Percentiles rank a stretch among this genome's conserved stretches.
Conservation (phyloP, 2,888 invertebrate species). For the Alsophila aescularia region DNA sequence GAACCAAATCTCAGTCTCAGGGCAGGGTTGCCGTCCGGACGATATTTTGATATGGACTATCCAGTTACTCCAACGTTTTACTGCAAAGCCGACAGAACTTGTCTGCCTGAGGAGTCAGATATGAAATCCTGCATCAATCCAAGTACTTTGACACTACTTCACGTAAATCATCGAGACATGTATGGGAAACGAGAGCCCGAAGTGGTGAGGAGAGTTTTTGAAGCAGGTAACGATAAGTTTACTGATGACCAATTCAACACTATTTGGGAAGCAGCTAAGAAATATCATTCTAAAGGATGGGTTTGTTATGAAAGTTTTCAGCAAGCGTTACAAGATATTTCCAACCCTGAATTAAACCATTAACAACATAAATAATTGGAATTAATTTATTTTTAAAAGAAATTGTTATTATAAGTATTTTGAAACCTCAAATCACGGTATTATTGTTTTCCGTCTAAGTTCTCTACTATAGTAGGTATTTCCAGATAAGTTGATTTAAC, state of each 20-base stretch:
- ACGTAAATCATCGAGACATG: constrained; percentile 71
- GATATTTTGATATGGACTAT: constrained; percentile 70
- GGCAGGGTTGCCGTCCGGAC: constrained; percentile 72
- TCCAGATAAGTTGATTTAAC: not conserved
- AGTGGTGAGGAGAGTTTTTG: constrained; percentile 75
- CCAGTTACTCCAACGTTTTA: constrained; percentile 61
- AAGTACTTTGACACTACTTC: constrained; percentile 60
- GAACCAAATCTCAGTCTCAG: constrained; percentile 47
- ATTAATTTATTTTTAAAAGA: constrained; percentile 14
- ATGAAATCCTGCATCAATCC: constrained; percentile 62
- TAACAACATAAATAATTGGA: not conserved
- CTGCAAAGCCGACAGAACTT: constrained; percentile 56
- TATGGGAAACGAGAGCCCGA: constrained; percentile 63
- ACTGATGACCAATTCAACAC: constrained; percentile 74
- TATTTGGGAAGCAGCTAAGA: constrained; percentile 79
- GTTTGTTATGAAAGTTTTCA: constrained; percentile 84
- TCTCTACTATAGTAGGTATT: not conserved
- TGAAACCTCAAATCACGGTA: not conserved
- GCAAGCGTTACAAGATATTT: constrained; percentile 45
- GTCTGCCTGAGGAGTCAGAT: constrained; percentile 69
- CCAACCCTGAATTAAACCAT: not conserved
- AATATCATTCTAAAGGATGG: constrained; percentile 75
- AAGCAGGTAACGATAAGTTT: constrained; percentile 78
- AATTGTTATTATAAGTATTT: not conserved
- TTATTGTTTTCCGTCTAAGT: no score